These are phyloP conservation scores for Gymnogyps californianus DNA, from an alignment of 2,113 vertebrate genomes.

Conservation along the genomic window DNA sequence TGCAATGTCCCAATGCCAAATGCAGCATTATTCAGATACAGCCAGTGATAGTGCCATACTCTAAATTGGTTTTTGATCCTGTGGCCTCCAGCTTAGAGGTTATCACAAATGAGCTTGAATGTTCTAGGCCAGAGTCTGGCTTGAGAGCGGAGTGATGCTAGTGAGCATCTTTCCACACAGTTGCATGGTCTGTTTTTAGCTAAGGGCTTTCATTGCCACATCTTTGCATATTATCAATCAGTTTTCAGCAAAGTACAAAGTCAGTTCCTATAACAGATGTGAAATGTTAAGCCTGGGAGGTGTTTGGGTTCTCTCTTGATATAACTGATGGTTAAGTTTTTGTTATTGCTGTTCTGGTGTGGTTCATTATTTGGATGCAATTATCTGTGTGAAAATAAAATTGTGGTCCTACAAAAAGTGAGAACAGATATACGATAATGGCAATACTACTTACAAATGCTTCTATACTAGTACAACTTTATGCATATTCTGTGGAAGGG, in stretches of 20 bases:
- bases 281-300: neutral
- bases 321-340: neutral
- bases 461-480: neutral
- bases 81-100: neutral
- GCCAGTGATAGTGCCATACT: neutral
- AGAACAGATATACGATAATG: neutral
- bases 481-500: neutral
- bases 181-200: neutral
- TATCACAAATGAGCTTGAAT: neutral
- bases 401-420: neutral
- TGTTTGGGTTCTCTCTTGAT: neutral
- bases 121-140: neutral
- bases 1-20: neutral
- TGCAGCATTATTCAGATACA: neutral
- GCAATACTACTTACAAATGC: neutral
- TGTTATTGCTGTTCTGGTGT: neutral
- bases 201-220: neutral
- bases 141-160: neutral
- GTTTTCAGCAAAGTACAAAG: neutral
- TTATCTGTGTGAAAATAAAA: neutral
- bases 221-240: neutral
- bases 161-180: neutral
- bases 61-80: neutral
- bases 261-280: neutral
- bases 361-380: neutral